Conservation (phyloP, 2,888 invertebrate species). For the Amorpha juglandis region DNA sequence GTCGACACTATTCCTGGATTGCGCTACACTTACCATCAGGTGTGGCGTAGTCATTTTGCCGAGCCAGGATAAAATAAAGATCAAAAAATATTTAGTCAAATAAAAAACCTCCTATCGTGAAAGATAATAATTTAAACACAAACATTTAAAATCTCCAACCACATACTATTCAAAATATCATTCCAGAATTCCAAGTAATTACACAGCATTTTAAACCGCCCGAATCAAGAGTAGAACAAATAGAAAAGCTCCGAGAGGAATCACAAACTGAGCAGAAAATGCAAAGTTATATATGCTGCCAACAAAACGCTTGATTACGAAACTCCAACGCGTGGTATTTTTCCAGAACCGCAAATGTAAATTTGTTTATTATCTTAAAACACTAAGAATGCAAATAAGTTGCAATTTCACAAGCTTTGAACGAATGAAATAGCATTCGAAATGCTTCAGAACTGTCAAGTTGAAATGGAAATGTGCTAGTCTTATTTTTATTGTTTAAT, state of each 20-base stretch:
- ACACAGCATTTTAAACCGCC: constrained; percentile 20
- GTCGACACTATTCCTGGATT: too few species aligned
- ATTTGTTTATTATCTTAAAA: constrained; percentile 30
- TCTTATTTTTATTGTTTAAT: not conserved
- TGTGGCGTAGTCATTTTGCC: too few species aligned
- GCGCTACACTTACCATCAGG: too few species aligned
- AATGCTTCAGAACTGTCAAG: constrained; percentile 22
- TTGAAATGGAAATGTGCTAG: not conserved
- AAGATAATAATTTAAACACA: not conserved
- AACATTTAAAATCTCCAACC: not conserved
- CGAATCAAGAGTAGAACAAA: constrained; percentile 21
- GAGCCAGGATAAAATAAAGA: too few species aligned
- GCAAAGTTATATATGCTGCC: constrained; percentile 19
- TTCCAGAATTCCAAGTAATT: constrained; percentile 13
- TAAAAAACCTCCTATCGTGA: not conserved
- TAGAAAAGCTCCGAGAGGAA: constrained; percentile 29
- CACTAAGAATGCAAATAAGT: constrained; percentile 36
- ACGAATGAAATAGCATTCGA: constrained; percentile 30
- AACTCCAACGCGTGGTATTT: too few species aligned
- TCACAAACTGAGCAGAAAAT: constrained; percentile 28
- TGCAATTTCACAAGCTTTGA: constrained; percentile 40
- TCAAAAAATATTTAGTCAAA: too few species aligned
- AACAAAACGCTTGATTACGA: constrained; percentile 2
- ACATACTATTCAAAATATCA: not conserved
- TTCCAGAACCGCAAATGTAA: not conserved